A percentile compares a stretch with the other conserved stretches of the same genome.
Evolutionary conservation across 2,797 vertebrate genomes (phyloP).

Genomic region (Pseudomugil tenellus): DNA sequence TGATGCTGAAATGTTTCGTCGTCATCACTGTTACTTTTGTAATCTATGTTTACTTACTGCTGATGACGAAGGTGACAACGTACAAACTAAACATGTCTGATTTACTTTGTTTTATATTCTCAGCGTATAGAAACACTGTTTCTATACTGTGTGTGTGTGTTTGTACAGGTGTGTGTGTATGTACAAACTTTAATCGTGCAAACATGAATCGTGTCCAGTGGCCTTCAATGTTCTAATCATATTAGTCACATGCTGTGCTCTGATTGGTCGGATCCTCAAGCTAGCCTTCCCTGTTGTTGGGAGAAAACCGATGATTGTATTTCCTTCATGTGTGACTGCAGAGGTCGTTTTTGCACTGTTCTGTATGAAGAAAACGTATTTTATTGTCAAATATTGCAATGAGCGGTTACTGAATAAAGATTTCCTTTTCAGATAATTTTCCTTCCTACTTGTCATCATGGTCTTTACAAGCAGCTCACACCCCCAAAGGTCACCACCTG

Average conservation of each 20-base stretch:
- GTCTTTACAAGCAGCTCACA: not conserved
- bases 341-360: slow-evolving; percentile 65
- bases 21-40: slow-evolving; percentile 59
- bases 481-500: too few relatives aligned
- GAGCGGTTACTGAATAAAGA: slow-evolving; percentile 74
- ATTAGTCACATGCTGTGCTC: slow-evolving; percentile 57
- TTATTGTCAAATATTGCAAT: slow-evolving; percentile 51
- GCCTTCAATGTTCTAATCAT: slow-evolving; percentile 70
- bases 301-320: slow-evolving; percentile 72
- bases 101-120: slow-evolving; percentile 73
- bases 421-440: slow-evolving; percentile 55
- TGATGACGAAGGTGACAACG: slow-evolving; percentile 44
- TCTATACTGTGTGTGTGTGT: slow-evolving; percentile 53
- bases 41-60: slow-evolving; percentile 64
- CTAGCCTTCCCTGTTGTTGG: slow-evolving; percentile 45
- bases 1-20: slow-evolving; percentile 55
- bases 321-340: slow-evolving; percentile 52
- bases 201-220: slow-evolving; percentile 64
- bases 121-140: slow-evolving; percentile 47
- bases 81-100: slow-evolving; percentile 23
- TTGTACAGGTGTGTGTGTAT: slow-evolving; percentile 35
- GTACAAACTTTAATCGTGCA: slow-evolving; percentile 43
- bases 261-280: slow-evolving; percentile 57
- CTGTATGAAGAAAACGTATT: slow-evolving; percentile 40
- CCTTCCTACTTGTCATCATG: not conserved